Base-by-base conservation (phyloP, 2,797 vertebrate species). In the Rhadinocentrus ornatus region DNA sequence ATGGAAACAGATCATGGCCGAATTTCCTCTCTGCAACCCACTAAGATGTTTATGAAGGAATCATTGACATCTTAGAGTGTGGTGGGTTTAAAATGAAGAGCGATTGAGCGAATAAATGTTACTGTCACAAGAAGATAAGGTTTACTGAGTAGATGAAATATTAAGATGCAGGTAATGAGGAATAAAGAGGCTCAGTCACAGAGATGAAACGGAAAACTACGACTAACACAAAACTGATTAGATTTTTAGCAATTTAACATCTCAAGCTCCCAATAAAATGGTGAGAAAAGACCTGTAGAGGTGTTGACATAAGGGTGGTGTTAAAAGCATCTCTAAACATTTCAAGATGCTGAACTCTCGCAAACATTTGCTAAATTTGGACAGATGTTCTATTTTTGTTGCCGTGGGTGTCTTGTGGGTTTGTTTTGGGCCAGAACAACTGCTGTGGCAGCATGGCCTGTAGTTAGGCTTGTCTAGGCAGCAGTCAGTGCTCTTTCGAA, bases 311-410 rank as follows among this genome's bases (percentile, higher is more conserved):
- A 12, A 60, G 83, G 86, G 87, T 87, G 89, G 75, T 79, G 88
- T 82, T 76, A 68, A 60, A 76, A 77, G 61, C 80, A 60, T 69
- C 64, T 62, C 60, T 26, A 82, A 90, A 81, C 77, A 87, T 73
- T 88, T 86, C 77, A 87, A 81, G 84, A 90, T 89, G 88, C 68
- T 55, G 62, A 80, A 69, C 39, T 64, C 61, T 46, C 53, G 76
- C 73, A 81, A 76, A 84, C 57, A 44, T 74, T 22, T 2, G 20
- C 89, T 88, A 89, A 82, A 91, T 91, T 88, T 86, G 59, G 85
- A 81, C 84, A 79, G 71, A 64, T 78, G 77, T 65, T 86, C 82
- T 90, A 81, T 92, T 89, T 89, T 77, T 0, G 59, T 58, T 0
- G 0, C 52, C n/a, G 75, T 86, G 84, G 82, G 78, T 71, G 81